Percentiles rank a stretch among this genome's conserved stretches.
These are phyloP conservation scores for Aix galericulata DNA, from an alignment of 2,113 vertebrate species.

Conservation along the genomic window DNA sequence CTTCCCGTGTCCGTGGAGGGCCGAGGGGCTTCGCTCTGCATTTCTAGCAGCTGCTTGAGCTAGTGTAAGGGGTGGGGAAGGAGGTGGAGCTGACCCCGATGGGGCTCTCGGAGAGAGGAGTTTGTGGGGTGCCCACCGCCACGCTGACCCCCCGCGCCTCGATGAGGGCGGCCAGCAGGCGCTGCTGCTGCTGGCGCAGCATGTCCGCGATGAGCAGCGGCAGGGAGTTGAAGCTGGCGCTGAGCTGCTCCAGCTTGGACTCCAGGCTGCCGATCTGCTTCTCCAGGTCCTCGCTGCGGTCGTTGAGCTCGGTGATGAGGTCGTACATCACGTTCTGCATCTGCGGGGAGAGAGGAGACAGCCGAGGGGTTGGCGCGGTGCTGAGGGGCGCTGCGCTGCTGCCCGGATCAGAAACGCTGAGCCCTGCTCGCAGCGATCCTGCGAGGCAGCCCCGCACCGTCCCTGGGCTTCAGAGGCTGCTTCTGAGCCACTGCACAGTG, in stretches of 20 bases:
- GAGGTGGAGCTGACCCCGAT: slow-evolving; percentile 82
- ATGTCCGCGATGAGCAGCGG: slow-evolving; percentile 90
- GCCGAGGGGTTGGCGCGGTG: background rate
- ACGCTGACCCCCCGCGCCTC: slow-evolving; percentile 79
- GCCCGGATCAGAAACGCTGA: too few relatives aligned
- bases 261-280: slow-evolving; percentile 95
- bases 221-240: slow-evolving; percentile 87
- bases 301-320: slow-evolving; percentile 96
- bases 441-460: too few relatives aligned
- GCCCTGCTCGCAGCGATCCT: too few relatives aligned
- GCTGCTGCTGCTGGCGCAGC: slow-evolving; percentile 92
- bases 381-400: background rate
- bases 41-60: slow-evolving; percentile 90
- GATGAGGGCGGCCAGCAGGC: slow-evolving; percentile 86
- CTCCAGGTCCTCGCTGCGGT: slow-evolving; percentile 97
- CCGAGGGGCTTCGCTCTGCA: background rate
- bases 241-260: slow-evolving; percentile 92
- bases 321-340: slow-evolving; percentile 99
- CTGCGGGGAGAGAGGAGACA: slow-evolving; percentile 65
- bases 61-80: slow-evolving; percentile 87
- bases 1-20: slow-evolving; percentile 36
- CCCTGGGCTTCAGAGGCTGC: too few relatives aligned
- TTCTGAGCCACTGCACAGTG: too few relatives aligned
- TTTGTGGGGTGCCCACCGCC: slow-evolving; percentile 76
- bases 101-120: slow-evolving; percentile 80